Conservation (phyloP, 2,113 vertebrate genomes). For the Nycticebus coucang region DNA sequence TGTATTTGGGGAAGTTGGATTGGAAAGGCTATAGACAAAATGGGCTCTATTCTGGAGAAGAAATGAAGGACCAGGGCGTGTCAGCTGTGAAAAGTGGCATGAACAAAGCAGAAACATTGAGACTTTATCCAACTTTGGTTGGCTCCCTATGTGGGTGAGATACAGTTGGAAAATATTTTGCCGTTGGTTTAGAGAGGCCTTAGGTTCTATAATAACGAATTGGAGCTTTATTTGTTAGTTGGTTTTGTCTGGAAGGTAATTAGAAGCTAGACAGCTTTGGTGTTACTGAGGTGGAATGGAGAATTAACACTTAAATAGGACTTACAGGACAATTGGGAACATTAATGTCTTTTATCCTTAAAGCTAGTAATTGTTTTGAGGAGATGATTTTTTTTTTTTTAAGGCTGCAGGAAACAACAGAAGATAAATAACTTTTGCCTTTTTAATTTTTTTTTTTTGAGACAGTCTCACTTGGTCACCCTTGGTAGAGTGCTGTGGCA, state of each 20-base stretch:
- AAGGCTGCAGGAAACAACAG: background rate
- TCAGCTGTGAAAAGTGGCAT: background rate
- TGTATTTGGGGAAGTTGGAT: background rate
- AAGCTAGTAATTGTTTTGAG: background rate
- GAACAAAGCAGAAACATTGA: background rate
- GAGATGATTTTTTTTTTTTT: too few species aligned
- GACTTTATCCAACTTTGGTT: background rate
- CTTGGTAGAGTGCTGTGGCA: too few species aligned
- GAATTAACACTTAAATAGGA: background rate
- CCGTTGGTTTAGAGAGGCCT: background rate
- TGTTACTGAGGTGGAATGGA: background rate
- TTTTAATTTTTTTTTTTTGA: background rate
- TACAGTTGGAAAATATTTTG: background rate
- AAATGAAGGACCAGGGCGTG: background rate
- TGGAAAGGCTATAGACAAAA: background rate
- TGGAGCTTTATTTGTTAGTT: background rate
- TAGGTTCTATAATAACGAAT: background rate
- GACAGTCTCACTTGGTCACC: too few species aligned
- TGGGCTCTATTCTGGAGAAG: background rate
- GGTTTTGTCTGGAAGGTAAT: slow-evolving; percentile 29
- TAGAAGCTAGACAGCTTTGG: background rate
- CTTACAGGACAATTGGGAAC: background rate
- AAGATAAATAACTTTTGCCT: background rate
- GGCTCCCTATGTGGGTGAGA: background rate
- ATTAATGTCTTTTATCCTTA: background rate